Percentiles rank a stretch among this genome's conserved stretches.
phyloP scores from a whole-genome alignment of 2,113 vertebrate species.

The Marmota monax region DNA sequence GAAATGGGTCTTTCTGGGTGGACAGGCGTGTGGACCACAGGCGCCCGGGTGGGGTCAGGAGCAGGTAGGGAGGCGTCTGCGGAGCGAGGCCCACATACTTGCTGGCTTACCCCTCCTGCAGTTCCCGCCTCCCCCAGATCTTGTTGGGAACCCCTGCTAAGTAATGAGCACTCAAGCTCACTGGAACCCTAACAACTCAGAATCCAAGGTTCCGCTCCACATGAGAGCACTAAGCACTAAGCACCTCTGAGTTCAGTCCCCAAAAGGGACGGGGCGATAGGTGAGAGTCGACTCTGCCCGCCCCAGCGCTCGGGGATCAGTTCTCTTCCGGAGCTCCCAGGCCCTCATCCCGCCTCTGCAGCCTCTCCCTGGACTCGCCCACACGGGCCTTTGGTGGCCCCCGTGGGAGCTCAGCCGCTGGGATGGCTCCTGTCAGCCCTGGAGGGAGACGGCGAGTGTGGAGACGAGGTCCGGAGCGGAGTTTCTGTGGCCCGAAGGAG shows the following conservation, averaged over 20 bases:
- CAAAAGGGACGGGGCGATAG: too few species aligned
- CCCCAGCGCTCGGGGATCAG: neutral
- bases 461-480: neutral
- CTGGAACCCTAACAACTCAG: too few species aligned
- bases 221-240: too few species aligned
- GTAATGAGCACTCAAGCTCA: too few species aligned
- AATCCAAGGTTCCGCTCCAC: too few species aligned
- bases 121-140: neutral
- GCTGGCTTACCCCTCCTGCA: rapidly evolving
- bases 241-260: too few species aligned
- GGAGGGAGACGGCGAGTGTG: neutral
- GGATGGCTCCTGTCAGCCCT: neutral
- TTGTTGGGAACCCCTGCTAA: neutral
- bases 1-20: neutral
- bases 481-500: neutral
- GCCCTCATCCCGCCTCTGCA: neutral
- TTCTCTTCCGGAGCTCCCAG: neutral
- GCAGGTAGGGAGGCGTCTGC: rapidly evolving
- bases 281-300: too few species aligned
- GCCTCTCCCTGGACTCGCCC: neutral
- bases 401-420: neutral
- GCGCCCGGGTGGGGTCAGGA: neutral
- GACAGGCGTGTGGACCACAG: too few species aligned
- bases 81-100: rapidly evolving
- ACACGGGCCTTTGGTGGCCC: neutral